These are phyloP conservation scores for Trachythela sp. DNA, from an alignment of 64 coral and sea anemone genomes.

Conservation along the genomic window DNA sequence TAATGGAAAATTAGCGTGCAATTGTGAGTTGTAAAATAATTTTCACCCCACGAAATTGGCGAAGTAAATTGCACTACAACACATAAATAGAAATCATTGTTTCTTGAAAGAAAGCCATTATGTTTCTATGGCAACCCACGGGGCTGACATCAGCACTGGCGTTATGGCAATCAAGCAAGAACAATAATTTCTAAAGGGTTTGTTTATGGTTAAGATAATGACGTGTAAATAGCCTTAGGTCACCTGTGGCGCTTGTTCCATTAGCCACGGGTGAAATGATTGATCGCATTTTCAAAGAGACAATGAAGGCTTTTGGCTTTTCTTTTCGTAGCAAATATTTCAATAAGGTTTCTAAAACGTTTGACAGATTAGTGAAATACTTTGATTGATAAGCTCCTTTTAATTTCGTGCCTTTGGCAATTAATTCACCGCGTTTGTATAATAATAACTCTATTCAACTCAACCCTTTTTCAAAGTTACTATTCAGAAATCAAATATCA, in stretches of 20 bases:
- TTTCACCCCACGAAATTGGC: neutral
- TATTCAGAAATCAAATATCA: no score
- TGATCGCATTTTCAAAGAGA: neutral
- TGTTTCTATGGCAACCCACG: neutral
- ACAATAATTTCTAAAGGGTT: neutral
- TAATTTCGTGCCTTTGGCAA: neutral
- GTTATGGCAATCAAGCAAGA: neutral
- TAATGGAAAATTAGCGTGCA: neutral
- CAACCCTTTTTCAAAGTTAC: no score
- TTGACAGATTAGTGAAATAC: neutral
- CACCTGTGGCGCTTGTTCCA: neutral
- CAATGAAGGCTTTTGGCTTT: neutral
- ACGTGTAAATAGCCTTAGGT: neutral
- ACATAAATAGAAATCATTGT: neutral
- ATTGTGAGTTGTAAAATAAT: neutral
- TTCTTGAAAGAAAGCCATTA: neutral
- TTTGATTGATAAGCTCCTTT: neutral
- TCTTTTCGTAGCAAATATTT: neutral
- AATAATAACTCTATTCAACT: no score
- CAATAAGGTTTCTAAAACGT: neutral
- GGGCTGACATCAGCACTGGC: neutral
- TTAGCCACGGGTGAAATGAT: neutral
- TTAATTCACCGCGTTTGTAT: neutral
- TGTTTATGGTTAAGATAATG: neutral
- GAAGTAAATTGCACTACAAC: neutral